Conservation (phyloP, 2,797 vertebrate genomes). For the Meriones psammophilus region DNA sequence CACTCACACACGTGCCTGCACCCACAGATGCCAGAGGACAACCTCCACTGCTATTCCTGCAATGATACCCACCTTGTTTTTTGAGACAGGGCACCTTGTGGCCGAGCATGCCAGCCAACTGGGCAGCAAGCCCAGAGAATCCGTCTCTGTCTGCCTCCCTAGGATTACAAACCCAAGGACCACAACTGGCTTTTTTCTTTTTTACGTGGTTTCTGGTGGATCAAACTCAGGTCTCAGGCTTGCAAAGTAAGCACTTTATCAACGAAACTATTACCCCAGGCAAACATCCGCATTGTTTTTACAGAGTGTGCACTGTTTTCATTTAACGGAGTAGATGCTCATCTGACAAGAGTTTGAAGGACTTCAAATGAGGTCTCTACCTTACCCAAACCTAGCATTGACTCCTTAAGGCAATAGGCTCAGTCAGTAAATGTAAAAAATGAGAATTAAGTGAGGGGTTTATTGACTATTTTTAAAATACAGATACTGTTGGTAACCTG, state of each 20-base stretch:
- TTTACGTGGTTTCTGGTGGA: background rate
- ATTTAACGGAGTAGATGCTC: slow-evolving; percentile 6
- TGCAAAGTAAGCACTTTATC: background rate
- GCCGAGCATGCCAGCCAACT: background rate
- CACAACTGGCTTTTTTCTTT: background rate
- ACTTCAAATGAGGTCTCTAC: background rate
- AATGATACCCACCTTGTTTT: background rate
- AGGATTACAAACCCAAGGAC: background rate
- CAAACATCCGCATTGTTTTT: background rate
- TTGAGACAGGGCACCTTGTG: background rate
- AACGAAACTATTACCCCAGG: background rate
- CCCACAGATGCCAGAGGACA: background rate
- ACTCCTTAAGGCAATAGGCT: slow-evolving; percentile 35
- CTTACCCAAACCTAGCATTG: background rate
- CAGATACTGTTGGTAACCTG: background rate
- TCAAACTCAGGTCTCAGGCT: background rate
- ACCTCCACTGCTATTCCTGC: background rate
- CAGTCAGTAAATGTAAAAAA: slow-evolving; percentile 47
- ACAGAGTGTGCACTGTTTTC: background rate
- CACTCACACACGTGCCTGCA: too few relatives aligned
- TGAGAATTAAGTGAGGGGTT: background rate
- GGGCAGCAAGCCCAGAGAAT: background rate
- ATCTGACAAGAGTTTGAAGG: background rate
- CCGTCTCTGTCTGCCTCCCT: background rate
- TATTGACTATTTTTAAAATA: background rate